A percentile compares a stretch with the other conserved stretches of the same genome.
Evolutionary conservation across 2,888 invertebrate species (phyloP).

Genomic region (Spilosoma lubricipeda): DNA sequence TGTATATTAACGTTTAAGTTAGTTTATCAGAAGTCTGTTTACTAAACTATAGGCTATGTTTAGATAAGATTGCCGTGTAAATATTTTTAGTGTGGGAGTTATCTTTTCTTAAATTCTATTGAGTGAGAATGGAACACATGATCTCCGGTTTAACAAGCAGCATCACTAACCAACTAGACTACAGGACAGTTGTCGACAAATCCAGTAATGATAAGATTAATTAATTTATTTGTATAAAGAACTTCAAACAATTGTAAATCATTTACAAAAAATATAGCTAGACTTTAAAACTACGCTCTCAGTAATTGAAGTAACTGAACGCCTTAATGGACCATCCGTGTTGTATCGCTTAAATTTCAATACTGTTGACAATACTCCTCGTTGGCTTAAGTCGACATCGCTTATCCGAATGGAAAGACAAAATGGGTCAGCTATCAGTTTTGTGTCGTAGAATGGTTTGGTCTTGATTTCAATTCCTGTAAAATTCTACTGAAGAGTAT

Average conservation of each 20-base stretch:
- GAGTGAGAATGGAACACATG: too few relatives aligned
- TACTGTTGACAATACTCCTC: neutral
- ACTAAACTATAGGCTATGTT: too few relatives aligned
- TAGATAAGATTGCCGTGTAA: too few relatives aligned
- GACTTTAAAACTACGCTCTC: neutral
- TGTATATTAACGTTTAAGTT: too few relatives aligned
- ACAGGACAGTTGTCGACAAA: too few relatives aligned
- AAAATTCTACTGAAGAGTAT: neutral
- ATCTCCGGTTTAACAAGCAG: too few relatives aligned
- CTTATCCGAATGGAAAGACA: neutral
- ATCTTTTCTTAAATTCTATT: too few relatives aligned
- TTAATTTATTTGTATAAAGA: neutral
- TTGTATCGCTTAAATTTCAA: slow-evolving; percentile 5
- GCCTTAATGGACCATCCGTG: neutral
- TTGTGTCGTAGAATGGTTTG: neutral
- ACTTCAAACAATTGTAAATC: neutral
- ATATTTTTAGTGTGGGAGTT: too few relatives aligned
- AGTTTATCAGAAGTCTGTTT: too few relatives aligned
- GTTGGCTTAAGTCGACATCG: neutral
- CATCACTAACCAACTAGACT: too few relatives aligned
- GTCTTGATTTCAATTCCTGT: neutral
- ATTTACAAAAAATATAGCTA: neutral
- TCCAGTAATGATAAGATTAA: neutral
- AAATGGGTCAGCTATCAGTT: neutral
- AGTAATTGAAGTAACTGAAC: neutral